phyloP scores from a whole-genome alignment of 1,140 invertebrate genomes.

The Chrysomallon squamiferum region DNA sequence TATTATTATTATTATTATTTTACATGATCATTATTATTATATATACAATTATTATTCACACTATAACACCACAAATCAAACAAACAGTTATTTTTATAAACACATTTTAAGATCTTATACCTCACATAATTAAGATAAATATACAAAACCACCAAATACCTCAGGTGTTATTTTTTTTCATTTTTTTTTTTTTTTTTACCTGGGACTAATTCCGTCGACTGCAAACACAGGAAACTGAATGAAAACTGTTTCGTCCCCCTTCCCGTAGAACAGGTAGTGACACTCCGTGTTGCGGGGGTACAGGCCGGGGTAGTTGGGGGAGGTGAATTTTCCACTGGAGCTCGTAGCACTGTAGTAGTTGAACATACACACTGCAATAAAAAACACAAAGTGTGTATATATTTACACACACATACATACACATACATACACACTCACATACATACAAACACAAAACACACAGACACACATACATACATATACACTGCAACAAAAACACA shows the following conservation, averaged over 20 bases:
- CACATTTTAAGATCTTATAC: too few relatives aligned
- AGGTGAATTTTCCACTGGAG: slow-evolving; percentile 81
- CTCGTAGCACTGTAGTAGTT: slow-evolving; percentile 74
- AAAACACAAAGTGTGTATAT: slow-evolving; percentile 15
- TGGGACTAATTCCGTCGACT: slow-evolving; percentile 47
- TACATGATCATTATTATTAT: too few relatives aligned
- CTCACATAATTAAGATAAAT: too few relatives aligned
- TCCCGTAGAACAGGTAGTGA: slow-evolving; percentile 92
- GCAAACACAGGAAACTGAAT: slow-evolving; percentile 50
- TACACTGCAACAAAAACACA: too few relatives aligned
- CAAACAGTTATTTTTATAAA: too few relatives aligned
- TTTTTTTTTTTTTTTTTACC: slow-evolving; percentile 23
- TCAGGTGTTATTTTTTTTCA: too few relatives aligned
- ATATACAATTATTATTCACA: too few relatives aligned
- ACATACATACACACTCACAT: neutral
- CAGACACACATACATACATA: too few relatives aligned
- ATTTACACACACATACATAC: neutral
- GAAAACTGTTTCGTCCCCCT: slow-evolving; percentile 79
- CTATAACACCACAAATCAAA: too few relatives aligned
- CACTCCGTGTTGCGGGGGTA: slow-evolving; percentile 93
- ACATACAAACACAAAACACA: too few relatives aligned
- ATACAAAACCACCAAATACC: too few relatives aligned
- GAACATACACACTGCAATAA: slow-evolving; percentile 65
- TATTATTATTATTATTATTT: too few relatives aligned
- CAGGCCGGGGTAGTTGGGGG: slow-evolving; percentile 90